Percentiles rank a stretch among this genome's conserved stretches.
Evolutionary conservation across 2,113 vertebrate species (phyloP).

Genomic region (Noturus placidus): DNA sequence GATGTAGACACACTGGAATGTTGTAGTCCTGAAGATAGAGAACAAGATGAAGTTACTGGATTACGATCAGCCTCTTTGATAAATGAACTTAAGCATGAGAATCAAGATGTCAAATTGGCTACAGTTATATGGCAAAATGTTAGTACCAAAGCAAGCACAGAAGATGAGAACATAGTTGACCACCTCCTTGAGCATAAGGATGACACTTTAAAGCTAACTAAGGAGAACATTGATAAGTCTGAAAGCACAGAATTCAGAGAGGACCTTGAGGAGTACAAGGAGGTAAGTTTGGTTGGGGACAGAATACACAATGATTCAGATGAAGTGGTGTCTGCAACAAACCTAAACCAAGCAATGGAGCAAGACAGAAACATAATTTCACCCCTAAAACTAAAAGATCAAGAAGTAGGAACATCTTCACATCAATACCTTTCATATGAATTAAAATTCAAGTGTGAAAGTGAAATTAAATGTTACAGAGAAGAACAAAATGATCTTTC

Average conservation of each 20-base stretch:
- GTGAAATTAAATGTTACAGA: constrained; percentile 15
- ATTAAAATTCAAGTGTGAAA: not conserved
- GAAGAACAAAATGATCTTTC: not conserved
- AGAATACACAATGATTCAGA: not conserved
- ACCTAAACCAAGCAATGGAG: not conserved
- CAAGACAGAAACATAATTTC: not conserved
- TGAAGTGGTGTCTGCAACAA: not conserved
- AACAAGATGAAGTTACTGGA: constrained; percentile 9
- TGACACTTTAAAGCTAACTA: not conserved
- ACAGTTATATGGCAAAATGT: not conserved
- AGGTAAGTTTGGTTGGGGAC: not conserved
- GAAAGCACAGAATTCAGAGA: not conserved
- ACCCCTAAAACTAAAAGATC: not conserved
- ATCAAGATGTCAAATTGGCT: not conserved
- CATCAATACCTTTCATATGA: not conserved
- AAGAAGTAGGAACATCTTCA: not conserved
- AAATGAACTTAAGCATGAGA: constrained; percentile 5
- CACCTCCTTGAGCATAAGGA: not conserved
- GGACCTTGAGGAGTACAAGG: not conserved
- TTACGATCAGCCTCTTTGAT: not conserved
- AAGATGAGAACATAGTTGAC: not conserved
- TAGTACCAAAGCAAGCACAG: not conserved
- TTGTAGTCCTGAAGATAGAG: not conserved
- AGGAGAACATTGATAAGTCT: not conserved
- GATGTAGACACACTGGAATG: not conserved